Base-by-base conservation (phyloP, 2,888 invertebrate species). In the Scaptomyza tumidula region DNA sequence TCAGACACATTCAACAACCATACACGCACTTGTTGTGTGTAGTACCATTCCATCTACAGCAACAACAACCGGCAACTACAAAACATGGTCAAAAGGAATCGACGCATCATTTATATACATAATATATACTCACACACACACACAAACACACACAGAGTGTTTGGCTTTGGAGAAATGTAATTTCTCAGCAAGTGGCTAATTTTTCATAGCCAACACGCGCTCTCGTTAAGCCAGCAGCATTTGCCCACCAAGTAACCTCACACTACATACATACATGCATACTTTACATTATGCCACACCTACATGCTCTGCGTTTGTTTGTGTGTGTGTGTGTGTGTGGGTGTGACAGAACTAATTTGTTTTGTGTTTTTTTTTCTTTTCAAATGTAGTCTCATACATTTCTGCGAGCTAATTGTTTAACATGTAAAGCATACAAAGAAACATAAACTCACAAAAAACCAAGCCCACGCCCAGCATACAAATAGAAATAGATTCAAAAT, bases 121-220 rank as follows among this genome's bases (percentile, higher is more conserved):
- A 62, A 24, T 53, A 58, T 44, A 56, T 13, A 59, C 14, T 46
- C 33, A n/a, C 1, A 53, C 33, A 16, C 1, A 53, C 24, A 67
- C 16, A 72, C 31, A 41, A 11, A 61, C 29, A 58, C 10, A n/a
- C 5, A 33, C 19, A 43, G 35, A 50, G 54, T 76, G 61, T 68
- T 80, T 67, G 78, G 84, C 65, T 69, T 69, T 69, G 75, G 67
- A 78, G 59, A 72, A 66, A 72, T 79, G 68, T 79, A 79, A 75
- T 85, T 70, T 79, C 72, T 75, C 76, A 82, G 80, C 80, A 86
- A 77, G 77, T 88, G 88, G 83, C 86, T 87, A 82, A 83, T 88
- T 86, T 83, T 88, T 83, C 83, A 86, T 82, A 82, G 77, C 83
- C 88, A 33, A 33, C 29, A 66, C 53, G 48, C 57, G 77, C 67